These are phyloP conservation scores for Anguilla rostrata DNA, from an alignment of 2,113 vertebrate species.

Conservation along the genomic window DNA sequence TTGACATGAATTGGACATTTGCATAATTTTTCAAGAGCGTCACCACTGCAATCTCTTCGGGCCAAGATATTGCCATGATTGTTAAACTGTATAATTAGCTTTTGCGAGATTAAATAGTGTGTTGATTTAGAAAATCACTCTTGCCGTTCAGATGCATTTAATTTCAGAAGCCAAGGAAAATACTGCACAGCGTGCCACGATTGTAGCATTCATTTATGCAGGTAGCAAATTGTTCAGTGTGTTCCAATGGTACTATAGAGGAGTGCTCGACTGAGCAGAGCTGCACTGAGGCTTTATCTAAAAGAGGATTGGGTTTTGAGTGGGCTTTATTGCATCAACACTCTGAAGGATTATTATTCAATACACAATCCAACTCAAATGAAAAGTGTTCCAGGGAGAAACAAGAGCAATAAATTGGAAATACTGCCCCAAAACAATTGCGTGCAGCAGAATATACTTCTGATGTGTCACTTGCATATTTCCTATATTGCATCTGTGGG, in stretches of 20 bases:
- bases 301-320: not conserved
- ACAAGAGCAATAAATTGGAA: constrained; percentile 16
- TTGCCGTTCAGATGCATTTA: constrained; percentile 46
- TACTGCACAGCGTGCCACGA: constrained; percentile 56
- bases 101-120: not conserved
- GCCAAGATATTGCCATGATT: not conserved
- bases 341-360: not conserved
- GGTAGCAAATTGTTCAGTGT: constrained; percentile 42
- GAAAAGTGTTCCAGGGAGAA: constrained; percentile 26
- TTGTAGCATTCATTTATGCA: constrained; percentile 48
- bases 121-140: not conserved
- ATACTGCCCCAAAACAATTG: constrained; percentile 11
- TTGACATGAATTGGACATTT: not conserved
- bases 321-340: constrained; percentile 9
- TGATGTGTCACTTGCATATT: constrained; percentile 54
- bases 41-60: not conserved
- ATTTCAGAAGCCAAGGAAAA: constrained; percentile 50
- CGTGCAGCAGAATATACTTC: not conserved
- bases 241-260: constrained; percentile 31
- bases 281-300: not conserved
- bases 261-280: constrained; percentile 51
- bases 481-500: constrained; percentile 41
- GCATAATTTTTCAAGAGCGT: not conserved
- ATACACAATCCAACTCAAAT: constrained; percentile 30
- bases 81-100: not conserved